Base-by-base conservation (phyloP, 1,140 invertebrate species). In the Lepidurus packardi region DNA sequence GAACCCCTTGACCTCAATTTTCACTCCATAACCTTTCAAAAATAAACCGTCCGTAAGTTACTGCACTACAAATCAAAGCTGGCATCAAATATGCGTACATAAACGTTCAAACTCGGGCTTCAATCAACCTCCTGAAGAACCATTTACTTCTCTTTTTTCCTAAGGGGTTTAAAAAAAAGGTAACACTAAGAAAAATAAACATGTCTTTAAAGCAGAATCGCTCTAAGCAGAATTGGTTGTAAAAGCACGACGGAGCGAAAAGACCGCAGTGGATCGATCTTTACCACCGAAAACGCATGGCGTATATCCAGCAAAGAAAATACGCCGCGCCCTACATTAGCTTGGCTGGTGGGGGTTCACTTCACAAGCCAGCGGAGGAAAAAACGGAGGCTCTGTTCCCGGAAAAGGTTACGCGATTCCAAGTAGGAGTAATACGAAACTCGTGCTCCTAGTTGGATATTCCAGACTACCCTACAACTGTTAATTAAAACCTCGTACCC, bases 201-300 rank as follows among this genome's bases (percentile, higher is more conserved):
- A 34, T 34, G 34, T 34, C 53, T 16, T 47, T 13, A 65, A 65
- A 65, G n/a, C n/a, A n/a, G n/a, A n/a, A n/a, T n/a, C 53, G 53
- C 53, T 65, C 13, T 65, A 21, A 21, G 13, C 53, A 9, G 16
- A 65, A 65, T 65, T 65, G 53, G 53, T 21, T 65, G 16, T 65
- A 65, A 65, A 65, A 21, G 6, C 16, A 65, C 53, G 13, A 65
- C 53, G 16, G 21, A 65, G 53, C 53, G 53, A 65, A 65, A 13
- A 65, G 53, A 65, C 53, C 53, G 53, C 53, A 65, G 53, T 65
- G 53, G 53, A 65, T 65, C 53, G 53, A 65, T 65, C 53, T 65
- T 65, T 65, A 65, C 53, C 53, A 21, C 53, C 13, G 53, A 65
- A 65, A 65, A 65, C 13, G 53, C 53, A 65, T 16, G 53, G 53